These are phyloP conservation scores for Timema cristinae DNA, from an alignment of 2,888 invertebrate species.

Conservation along the genomic window DNA sequence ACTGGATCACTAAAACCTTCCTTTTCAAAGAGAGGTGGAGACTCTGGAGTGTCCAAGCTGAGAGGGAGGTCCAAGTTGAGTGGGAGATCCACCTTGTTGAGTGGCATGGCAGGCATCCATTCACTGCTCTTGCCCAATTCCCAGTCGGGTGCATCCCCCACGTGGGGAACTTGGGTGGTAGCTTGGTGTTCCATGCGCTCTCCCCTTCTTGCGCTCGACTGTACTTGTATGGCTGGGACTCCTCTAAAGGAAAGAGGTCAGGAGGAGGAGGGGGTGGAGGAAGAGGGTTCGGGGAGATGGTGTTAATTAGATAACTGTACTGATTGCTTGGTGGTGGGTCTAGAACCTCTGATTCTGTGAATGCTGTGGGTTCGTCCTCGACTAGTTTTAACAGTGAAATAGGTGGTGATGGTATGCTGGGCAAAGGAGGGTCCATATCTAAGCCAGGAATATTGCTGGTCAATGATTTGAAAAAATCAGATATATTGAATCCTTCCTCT, in stretches of 20 bases:
- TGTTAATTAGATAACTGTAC: not conserved
- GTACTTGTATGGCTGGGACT: slow-evolving; percentile 19
- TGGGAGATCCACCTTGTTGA: slow-evolving; percentile 41
- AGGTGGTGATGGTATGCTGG: too few species aligned
- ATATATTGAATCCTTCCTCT: slow-evolving; percentile 53
- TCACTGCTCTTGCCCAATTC: slow-evolving; percentile 36
- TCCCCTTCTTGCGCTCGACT: slow-evolving; percentile 22
- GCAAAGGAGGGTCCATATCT: slow-evolving; percentile 27
- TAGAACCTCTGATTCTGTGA: too few species aligned
- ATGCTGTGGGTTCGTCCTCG: too few species aligned
- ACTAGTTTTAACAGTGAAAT: too few species aligned
- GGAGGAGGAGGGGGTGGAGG: slow-evolving; percentile 33
- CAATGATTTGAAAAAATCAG: slow-evolving; percentile 55
- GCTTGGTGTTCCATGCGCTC: slow-evolving; percentile 32
- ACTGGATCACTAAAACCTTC: slow-evolving; percentile 55
- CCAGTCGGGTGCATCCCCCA: slow-evolving; percentile 39
- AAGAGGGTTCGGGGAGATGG: slow-evolving; percentile 23
- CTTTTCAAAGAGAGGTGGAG: slow-evolving; percentile 62
- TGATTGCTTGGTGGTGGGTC: too few species aligned
- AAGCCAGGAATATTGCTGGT: slow-evolving; percentile 26
- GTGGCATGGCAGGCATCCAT: slow-evolving; percentile 41
- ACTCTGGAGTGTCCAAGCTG: slow-evolving; percentile 57
- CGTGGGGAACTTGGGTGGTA: slow-evolving; percentile 48
- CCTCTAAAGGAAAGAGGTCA: slow-evolving; percentile 26
- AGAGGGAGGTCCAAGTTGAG: slow-evolving; percentile 27